Conservation (phyloP, 2,113 vertebrate genomes). For the Cyanoramphus novaezelandiae region DNA sequence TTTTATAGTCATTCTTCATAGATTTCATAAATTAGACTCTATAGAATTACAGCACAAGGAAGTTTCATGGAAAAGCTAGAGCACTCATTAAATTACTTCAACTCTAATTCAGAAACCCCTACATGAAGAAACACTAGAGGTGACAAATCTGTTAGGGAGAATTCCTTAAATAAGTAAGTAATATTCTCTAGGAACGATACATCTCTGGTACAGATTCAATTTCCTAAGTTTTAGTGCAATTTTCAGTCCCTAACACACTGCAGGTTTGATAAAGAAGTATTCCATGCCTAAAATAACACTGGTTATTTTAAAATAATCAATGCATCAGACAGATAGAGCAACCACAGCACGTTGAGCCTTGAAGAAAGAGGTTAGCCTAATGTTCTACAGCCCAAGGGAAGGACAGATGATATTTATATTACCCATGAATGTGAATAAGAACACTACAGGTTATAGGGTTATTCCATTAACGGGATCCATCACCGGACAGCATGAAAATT, state of each 20-base stretch:
- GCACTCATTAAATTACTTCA: rapidly evolving
- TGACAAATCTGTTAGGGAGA: not conserved
- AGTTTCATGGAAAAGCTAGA: not conserved
- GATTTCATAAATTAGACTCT: not conserved
- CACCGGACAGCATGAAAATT: constrained; percentile 35
- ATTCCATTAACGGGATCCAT: constrained; percentile 54
- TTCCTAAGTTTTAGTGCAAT: not conserved
- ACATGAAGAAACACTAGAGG: not conserved
- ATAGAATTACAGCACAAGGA: not conserved
- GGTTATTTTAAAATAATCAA: constrained; percentile 53
- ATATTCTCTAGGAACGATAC: not conserved
- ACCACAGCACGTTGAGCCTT: not conserved
- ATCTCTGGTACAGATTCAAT: not conserved
- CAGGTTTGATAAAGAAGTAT: not conserved
- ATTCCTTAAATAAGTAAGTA: not conserved
- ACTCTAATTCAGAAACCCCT: not conserved
- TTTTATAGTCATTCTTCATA: not conserved
- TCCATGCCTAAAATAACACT: constrained; percentile 23
- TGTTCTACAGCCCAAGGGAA: constrained; percentile 23
- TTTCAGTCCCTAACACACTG: not conserved
- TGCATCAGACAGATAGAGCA: not conserved
- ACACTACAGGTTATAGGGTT: constrained; percentile 23
- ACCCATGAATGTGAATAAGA: constrained; percentile 20
- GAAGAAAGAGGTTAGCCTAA: constrained; percentile 26
- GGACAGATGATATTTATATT: constrained; percentile 42